These are phyloP conservation scores for Drosophila hydei DNA, from an alignment of 1,140 invertebrate genomes.

Conservation along the genomic window DNA sequence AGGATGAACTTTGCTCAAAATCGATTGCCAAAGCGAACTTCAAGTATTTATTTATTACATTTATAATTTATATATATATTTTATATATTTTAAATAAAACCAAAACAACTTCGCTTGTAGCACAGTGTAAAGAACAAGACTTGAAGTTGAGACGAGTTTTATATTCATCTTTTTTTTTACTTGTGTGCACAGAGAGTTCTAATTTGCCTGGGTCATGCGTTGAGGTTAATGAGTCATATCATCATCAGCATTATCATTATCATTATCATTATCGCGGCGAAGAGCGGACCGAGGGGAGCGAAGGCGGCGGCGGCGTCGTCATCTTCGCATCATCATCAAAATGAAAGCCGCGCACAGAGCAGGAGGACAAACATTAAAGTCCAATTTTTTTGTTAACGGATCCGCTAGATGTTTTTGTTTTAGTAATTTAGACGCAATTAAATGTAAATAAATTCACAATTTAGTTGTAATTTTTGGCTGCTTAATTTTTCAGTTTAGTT, in stretches of 20 bases:
- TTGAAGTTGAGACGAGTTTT: slow-evolving; percentile 35
- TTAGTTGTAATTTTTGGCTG: slow-evolving; percentile 64
- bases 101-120: background rate
- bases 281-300: background rate
- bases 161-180: slow-evolving; percentile 11
- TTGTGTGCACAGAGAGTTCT: slow-evolving; percentile 55
- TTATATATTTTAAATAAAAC: background rate
- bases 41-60: too few species aligned
- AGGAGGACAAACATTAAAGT: slow-evolving; percentile 66
- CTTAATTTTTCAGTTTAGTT: slow-evolving; percentile 48
- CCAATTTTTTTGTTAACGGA: slow-evolving; percentile 55
- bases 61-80: background rate
- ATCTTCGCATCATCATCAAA: slow-evolving; percentile 64
- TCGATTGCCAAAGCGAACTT: too few species aligned
- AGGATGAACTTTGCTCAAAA: too few species aligned
- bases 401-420: slow-evolving; percentile 46
- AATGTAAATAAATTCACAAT: slow-evolving; percentile 82
- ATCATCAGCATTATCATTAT: slow-evolving; percentile 71
- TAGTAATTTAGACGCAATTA: slow-evolving; percentile 79
- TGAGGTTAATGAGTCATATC: slow-evolving; percentile 81
- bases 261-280: slow-evolving; percentile 47
- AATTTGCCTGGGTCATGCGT: slow-evolving; percentile 80
- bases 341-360: slow-evolving; percentile 40
- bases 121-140: slow-evolving; percentile 28
- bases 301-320: background rate